Conservation (phyloP, 2,113 vertebrate species). For the Hippolais icterina region DNA sequence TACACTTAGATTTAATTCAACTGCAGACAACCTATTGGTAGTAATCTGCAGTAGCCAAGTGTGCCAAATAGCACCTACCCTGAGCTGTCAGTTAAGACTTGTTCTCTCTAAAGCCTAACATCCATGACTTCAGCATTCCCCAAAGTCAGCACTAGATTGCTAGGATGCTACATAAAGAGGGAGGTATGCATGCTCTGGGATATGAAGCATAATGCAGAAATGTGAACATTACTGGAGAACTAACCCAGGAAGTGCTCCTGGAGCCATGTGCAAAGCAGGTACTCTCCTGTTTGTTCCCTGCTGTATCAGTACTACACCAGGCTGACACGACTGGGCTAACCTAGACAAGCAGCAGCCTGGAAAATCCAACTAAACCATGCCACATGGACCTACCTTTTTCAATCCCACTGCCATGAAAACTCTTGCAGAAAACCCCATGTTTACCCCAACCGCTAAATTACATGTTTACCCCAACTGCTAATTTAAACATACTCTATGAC, state of each 20-base stretch:
- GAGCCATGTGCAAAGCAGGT: background rate
- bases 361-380: background rate
- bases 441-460: background rate
- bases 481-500: background rate
- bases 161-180: background rate
- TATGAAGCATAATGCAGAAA: background rate
- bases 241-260: background rate
- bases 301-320: background rate
- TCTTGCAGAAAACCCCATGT: background rate
- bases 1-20: background rate
- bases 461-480: background rate
- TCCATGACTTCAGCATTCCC: background rate
- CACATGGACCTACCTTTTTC: background rate
- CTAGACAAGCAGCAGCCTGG: background rate
- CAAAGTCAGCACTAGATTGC: background rate
- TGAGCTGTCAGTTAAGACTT: background rate
- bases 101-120: background rate
- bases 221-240: background rate
- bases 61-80: background rate
- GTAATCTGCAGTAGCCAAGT: background rate
- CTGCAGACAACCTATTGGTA: background rate
- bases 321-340: background rate
- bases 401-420: background rate
- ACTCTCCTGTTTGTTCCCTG: background rate
- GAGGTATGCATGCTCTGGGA: background rate